Percentiles rank a stretch among this genome's conserved stretches.
Evolutionary conservation across 2,888 invertebrate species (phyloP).

Genomic region (Chaitophorus viminalis): DNA sequence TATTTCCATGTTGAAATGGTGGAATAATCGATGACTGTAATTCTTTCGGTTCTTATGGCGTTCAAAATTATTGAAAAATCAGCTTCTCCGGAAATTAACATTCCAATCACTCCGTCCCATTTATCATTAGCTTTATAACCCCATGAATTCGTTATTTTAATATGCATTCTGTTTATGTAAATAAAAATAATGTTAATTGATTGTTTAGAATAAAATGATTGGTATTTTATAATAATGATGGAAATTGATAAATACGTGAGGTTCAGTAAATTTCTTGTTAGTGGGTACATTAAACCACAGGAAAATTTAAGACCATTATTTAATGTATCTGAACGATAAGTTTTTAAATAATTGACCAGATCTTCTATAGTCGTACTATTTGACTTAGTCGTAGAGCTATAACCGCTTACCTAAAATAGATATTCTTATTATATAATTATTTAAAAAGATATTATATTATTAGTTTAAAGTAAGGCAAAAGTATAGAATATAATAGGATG

Average conservation of each 20-base stretch:
- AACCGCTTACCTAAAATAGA: conserved; percentile 14
- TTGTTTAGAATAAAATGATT: no score
- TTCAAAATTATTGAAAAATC: conserved; percentile 55
- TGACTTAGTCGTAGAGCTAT: not conserved
- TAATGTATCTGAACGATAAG: not conserved
- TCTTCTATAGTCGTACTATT: not conserved
- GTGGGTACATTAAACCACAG: conserved; percentile 17
- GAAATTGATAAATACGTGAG: conserved; percentile 18
- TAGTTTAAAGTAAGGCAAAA: no score
- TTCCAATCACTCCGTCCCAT: conserved; percentile 62
- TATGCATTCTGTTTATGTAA: not conserved
- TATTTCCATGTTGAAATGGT: conserved; percentile 18
- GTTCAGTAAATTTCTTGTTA: conserved; percentile 35
- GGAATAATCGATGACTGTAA: conserved; percentile 3
- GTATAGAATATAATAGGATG: no score
- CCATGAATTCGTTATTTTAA: conserved; percentile 60
- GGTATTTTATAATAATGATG: no score
- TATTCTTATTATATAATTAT: no score
- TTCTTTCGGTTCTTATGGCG: conserved; percentile 42
- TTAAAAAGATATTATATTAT: no score
- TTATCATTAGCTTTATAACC: conserved; percentile 59
- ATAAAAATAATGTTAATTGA: not conserved
- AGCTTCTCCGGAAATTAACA: conserved; percentile 58
- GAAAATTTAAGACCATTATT: conserved; percentile 1
- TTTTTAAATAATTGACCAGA: not conserved